Evolutionary conservation across 1,140 invertebrate species (phyloP).

Genomic region (Panagrolaimus sp.): DNA sequence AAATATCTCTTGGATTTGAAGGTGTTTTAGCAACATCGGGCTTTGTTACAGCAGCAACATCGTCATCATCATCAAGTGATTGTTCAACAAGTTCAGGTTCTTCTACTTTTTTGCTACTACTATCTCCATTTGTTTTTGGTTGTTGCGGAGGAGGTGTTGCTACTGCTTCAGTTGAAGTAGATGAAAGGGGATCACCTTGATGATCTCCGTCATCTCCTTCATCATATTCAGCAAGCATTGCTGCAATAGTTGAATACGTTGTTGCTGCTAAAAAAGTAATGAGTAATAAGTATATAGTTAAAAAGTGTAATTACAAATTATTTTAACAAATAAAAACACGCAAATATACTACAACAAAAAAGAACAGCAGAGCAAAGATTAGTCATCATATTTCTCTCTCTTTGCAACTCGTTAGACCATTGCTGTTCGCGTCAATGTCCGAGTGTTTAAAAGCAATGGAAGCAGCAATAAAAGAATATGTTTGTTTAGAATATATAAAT

Average conservation of each 20-base stretch:
- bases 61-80: slow-evolving; percentile 14
- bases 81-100: background rate
- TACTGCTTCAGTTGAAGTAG: background rate
- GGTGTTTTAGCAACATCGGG: background rate
- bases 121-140: background rate
- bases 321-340: too few species aligned
- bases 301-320: too few species aligned
- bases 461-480: too few species aligned
- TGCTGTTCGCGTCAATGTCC: too few species aligned
- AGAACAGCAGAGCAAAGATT: too few species aligned
- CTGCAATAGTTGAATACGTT: slow-evolving; percentile 3
- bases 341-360: too few species aligned
- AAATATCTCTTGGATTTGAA: slow-evolving; percentile 8
- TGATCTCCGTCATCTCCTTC: background rate
- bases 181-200: slow-evolving; percentile 1
- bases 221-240: slow-evolving; percentile 8
- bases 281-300: too few species aligned
- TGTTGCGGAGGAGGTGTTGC: background rate
- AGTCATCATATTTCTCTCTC: too few species aligned
- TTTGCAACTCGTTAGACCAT: too few species aligned
- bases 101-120: background rate
- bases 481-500: too few species aligned
- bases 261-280: too few species aligned
- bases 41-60: background rate
- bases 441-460: too few species aligned